These are phyloP conservation scores for Bubo bubo DNA, from an alignment of 2,113 vertebrate genomes.

Conservation along the genomic window DNA sequence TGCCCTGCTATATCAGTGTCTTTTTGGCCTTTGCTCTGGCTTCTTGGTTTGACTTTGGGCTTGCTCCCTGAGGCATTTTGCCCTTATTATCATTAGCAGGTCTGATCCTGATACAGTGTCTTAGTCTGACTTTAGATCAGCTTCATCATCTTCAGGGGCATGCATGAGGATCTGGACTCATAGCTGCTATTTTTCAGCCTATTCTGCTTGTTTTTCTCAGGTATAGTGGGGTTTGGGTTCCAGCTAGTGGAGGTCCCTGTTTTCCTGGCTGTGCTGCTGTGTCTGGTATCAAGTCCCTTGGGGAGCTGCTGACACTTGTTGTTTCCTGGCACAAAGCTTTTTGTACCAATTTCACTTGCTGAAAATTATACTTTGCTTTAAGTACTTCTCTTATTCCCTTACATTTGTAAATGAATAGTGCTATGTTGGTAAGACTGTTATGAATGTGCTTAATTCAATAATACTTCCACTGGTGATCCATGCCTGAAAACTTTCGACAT, in stretches of 20 bases:
- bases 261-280: background rate
- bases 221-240: fast-evolving
- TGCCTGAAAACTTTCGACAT: background rate
- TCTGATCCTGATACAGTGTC: fast-evolving
- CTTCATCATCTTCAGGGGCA: fast-evolving
- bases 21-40: fast-evolving
- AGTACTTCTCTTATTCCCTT: background rate
- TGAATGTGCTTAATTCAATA: background rate
- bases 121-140: fast-evolving
- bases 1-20: fast-evolving
- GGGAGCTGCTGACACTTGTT: fast-evolving
- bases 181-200: fast-evolving
- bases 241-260: background rate
- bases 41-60: fast-evolving
- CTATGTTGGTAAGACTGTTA: background rate
- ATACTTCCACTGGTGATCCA: fast-evolving
- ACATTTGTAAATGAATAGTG: fast-evolving
- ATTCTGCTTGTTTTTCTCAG: background rate
- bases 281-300: background rate
- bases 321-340: background rate
- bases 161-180: fast-evolving
- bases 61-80: fast-evolving
- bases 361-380: background rate
- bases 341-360: background rate
- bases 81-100: fast-evolving